Evolutionary conservation across 2,113 vertebrate genomes (phyloP), one percentile per base, ranked within the genome.

Genomic region (Sinosuthora webbiana): DNA sequence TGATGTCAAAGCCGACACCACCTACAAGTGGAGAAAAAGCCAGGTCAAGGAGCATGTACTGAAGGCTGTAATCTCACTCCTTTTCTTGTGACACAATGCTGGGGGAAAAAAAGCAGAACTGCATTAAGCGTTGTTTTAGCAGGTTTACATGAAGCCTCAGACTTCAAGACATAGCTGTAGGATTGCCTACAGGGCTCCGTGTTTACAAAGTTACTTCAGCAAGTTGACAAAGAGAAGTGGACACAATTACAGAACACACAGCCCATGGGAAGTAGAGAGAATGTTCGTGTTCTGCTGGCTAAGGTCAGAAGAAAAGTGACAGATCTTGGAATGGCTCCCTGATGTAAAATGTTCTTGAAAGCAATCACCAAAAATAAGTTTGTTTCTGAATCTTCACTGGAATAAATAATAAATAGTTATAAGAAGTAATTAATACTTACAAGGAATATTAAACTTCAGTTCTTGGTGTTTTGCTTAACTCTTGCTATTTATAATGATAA

Each of bases 1-100:
- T 99, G 64, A 99, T 99, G 89, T 99, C 99, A 83, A 99, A 99
- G 2, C 99, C 99, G 0, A 99, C 99, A 31, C 99, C 99, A 55
- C 99, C 99, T 99, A 70, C 5, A 57, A 44, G 60, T 15, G 63
- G 1, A 74, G 23, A 92, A 85, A 89, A 87, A 70, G 39, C 31
- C 27, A 45, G 0, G 35, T 59, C 17, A 88, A 42, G 14, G 49
- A 87, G 19, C 5, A 42, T 0, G 8, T 17, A 56, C 56, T 5
- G 37, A 87, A 47, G 7, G 19, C 16, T 67, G 59, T 30, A 18
- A 88, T 31, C 30, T 83, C 44, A 73, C 13, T 37, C 41, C 28
- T 79, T 35, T 68, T 37, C 74, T 79, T 59, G 45, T 52, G 52
- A 67, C 37, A 87, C 31, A 64, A 27, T 20, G 49, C 10, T 52